Evolutionary conservation across 1,140 invertebrate genomes (phyloP).

Genomic region (Wiebesia pumilae): DNA sequence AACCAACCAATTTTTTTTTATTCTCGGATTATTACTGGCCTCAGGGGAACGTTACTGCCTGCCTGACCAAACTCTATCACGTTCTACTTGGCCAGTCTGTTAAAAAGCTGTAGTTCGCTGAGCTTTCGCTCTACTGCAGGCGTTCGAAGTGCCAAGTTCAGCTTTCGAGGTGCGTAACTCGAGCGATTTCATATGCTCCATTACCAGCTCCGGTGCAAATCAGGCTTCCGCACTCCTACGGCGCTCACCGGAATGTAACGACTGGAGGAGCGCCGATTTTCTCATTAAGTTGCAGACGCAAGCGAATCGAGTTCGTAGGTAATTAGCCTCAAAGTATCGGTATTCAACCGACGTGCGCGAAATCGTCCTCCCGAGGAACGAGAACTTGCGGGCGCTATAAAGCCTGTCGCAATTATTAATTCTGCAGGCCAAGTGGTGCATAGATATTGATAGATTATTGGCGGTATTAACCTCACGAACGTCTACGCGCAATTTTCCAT

Average conservation of each 20-base stretch:
- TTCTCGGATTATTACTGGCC: background rate
- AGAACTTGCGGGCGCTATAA: background rate
- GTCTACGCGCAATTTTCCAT: background rate
- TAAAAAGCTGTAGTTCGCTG: background rate
- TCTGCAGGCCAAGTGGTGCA: slow-evolving; percentile 17
- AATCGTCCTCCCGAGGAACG: background rate
- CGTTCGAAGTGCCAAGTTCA: background rate
- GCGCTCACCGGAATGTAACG: background rate
- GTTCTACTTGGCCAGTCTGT: background rate
- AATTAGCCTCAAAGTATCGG: slow-evolving; percentile 34
- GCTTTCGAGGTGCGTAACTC: background rate
- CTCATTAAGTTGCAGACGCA: slow-evolving; percentile 21
- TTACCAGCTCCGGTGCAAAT: background rate
- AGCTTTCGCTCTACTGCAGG: background rate
- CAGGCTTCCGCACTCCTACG: background rate
- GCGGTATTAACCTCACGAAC: background rate
- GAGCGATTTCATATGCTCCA: background rate
- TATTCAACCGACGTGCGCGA: slow-evolving; percentile 23
- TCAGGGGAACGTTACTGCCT: background rate
- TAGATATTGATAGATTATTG: slow-evolving; percentile 50
- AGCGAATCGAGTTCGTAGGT: slow-evolving; percentile 35
- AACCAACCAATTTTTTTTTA: background rate
- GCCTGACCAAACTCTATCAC: background rate
- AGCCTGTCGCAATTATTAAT: slow-evolving; percentile 40
- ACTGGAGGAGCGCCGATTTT: background rate